These are phyloP conservation scores for Henricia sp. DNA, from an alignment of 53 echinoderm and acorn worm species.

Conservation along the genomic window DNA sequence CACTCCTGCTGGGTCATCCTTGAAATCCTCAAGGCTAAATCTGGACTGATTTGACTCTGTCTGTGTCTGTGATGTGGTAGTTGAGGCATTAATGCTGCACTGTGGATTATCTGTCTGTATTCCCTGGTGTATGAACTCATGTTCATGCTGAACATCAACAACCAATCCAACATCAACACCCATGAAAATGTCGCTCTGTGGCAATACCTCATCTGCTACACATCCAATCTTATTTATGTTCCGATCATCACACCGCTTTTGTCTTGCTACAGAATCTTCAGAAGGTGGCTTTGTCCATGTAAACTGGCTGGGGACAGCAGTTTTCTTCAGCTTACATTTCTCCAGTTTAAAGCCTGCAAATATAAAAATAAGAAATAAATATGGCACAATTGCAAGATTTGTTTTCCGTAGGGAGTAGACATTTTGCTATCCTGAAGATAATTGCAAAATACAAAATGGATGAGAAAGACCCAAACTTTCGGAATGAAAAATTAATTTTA, in stretches of 20 bases:
- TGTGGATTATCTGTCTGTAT: not conserved
- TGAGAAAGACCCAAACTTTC: no score
- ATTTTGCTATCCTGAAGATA: no score
- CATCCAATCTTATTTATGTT: not conserved
- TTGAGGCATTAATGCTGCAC: not conserved
- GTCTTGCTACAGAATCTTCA: not conserved
- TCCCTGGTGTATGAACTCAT: not conserved
- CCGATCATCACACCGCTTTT: not conserved
- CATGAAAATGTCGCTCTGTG: not conserved
- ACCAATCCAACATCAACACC: not conserved
- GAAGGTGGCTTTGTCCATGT: not conserved
- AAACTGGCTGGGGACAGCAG: constrained; percentile 5
- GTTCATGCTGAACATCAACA: not conserved
- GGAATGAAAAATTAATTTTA: no score
- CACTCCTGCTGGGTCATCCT: constrained; percentile 2
- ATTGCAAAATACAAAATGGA: no score
- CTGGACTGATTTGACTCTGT: not conserved
- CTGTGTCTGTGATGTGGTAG: not conserved
- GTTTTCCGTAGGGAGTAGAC: no score
- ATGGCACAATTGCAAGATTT: no score
- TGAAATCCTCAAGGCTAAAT: not conserved
- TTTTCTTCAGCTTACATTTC: not conserved
- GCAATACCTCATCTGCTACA: not conserved
- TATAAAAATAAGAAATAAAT: not conserved
- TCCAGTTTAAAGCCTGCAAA: not conserved